Evolutionary conservation across 2,888 invertebrate genomes (phyloP).

Genomic region (Phortica okadai): DNA sequence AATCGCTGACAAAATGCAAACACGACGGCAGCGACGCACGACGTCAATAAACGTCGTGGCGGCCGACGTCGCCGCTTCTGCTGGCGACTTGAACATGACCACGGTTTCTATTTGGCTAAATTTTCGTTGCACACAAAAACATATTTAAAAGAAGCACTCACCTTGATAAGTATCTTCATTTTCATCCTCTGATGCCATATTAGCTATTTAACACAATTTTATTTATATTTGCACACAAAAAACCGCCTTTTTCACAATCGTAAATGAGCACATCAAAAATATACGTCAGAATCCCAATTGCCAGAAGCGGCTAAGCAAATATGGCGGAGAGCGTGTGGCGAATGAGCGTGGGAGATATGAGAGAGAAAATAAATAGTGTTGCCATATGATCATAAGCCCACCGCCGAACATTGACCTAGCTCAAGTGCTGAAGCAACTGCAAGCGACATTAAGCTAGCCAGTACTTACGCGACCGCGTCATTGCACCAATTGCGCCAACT

Average conservation of each 20-base stretch:
- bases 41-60: constrained; percentile 46
- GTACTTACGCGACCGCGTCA: too few relatives aligned
- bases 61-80: constrained; percentile 46
- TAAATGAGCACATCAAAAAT: constrained; percentile 62
- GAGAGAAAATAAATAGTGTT: neutral
- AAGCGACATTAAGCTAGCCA: too few relatives aligned
- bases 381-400: neutral
- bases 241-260: constrained; percentile 62
- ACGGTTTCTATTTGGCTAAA: constrained; percentile 60
- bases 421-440: too few relatives aligned
- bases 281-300: constrained; percentile 37
- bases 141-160: constrained; percentile 77
- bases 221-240: constrained; percentile 59
- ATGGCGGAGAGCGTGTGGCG: constrained; percentile 56
- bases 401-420: too few relatives aligned
- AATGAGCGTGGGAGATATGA: neutral
- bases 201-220: constrained; percentile 60
- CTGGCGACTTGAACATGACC: constrained; percentile 66
- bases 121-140: constrained; percentile 47
- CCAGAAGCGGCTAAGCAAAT: constrained; percentile 54
- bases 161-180: constrained; percentile 91
- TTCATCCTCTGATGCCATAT: constrained; percentile 92
- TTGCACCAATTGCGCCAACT: too few relatives aligned
- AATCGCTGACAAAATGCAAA: constrained; percentile 28
- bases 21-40: constrained; percentile 43